A percentile compares a stretch with the other conserved stretches of the same genome.
Evolutionary conservation across 2,888 invertebrate species (phyloP).

Genomic region (Hipparchia sbordonii): DNA sequence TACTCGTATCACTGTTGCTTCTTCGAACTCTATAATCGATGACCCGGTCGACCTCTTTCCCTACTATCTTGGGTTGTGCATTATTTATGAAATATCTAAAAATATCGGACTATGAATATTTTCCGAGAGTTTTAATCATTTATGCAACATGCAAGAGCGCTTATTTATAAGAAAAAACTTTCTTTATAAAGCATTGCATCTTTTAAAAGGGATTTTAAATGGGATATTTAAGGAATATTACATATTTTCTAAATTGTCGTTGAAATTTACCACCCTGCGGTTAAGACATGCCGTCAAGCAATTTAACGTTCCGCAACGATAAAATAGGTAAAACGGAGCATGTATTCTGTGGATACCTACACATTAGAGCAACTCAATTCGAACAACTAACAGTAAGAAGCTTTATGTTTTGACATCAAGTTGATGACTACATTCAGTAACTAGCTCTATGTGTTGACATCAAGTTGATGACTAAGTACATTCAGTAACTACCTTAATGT

Average conservation of each 20-base stretch:
- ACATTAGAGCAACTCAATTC: not conserved
- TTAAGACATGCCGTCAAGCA: too few species aligned
- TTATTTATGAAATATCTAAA: slow-evolving; percentile 23
- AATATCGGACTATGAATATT: not conserved
- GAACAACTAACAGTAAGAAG: too few species aligned
- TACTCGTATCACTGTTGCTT: slow-evolving; percentile 5
- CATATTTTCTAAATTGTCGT: too few species aligned
- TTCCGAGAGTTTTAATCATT: not conserved
- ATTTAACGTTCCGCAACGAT: not conserved
- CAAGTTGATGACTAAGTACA: not conserved
- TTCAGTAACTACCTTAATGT: not conserved
- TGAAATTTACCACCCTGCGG: too few species aligned
- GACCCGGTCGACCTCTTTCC: slow-evolving; percentile 14
- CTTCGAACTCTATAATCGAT: slow-evolving; percentile 17
- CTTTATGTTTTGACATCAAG: not conserved
- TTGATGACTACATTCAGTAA: too few species aligned
- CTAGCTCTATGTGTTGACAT: not conserved
- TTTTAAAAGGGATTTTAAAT: too few species aligned
- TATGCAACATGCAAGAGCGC: not conserved
- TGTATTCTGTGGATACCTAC: not conserved
- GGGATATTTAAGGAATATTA: too few species aligned
- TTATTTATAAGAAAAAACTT: not conserved
- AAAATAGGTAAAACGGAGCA: not conserved
- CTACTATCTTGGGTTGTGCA: slow-evolving; percentile 9
- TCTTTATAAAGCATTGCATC: not conserved